Conservation (phyloP, 30 jellyfish, hydroid and myxozoan genomes). For the Hydra vulgaris region DNA sequence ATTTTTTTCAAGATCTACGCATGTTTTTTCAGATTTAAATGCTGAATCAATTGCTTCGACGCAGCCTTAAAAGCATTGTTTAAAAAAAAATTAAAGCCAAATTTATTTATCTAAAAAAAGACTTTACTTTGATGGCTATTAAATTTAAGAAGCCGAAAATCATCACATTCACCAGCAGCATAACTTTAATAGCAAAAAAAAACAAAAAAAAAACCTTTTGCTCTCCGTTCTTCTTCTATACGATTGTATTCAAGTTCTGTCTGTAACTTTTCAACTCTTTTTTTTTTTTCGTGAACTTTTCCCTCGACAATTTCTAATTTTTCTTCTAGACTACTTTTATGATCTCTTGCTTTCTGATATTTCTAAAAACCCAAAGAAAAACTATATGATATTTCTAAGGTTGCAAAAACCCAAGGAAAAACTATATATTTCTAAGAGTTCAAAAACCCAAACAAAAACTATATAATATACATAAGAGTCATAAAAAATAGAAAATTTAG, state of each 20-base stretch:
- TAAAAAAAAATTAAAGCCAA: too few relatives aligned
- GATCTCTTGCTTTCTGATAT: constrained; percentile 2
- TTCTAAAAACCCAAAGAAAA: background rate
- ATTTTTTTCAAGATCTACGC: constrained; percentile 19
- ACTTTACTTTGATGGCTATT: too few relatives aligned
- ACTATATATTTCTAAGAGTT: too few relatives aligned
- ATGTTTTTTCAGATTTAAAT: constrained; percentile 21
- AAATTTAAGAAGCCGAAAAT: too few relatives aligned
- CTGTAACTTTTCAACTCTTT: constrained; percentile 11
- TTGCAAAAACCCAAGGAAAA: too few relatives aligned
- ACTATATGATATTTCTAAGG: background rate
- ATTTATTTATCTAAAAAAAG: too few relatives aligned
- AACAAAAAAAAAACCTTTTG: constrained; percentile 13
- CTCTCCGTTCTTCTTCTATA: constrained; percentile 26
- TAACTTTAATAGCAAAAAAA: background rate
- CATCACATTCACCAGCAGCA: too few relatives aligned
- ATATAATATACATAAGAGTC: too few relatives aligned
- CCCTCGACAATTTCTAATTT: constrained; percentile 8
- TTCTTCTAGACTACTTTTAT: constrained; percentile 18
- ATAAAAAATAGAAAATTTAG: too few relatives aligned
- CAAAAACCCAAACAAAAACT: too few relatives aligned
- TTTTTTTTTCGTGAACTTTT: constrained; percentile 14
- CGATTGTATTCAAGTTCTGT: constrained; percentile 22
- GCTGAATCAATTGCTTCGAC: constrained; percentile 24
- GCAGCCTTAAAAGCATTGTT: constrained; percentile 7